These are phyloP conservation scores for Pseudonaja textilis DNA, from an alignment of 2,113 vertebrate genomes.

Conservation along the genomic window DNA sequence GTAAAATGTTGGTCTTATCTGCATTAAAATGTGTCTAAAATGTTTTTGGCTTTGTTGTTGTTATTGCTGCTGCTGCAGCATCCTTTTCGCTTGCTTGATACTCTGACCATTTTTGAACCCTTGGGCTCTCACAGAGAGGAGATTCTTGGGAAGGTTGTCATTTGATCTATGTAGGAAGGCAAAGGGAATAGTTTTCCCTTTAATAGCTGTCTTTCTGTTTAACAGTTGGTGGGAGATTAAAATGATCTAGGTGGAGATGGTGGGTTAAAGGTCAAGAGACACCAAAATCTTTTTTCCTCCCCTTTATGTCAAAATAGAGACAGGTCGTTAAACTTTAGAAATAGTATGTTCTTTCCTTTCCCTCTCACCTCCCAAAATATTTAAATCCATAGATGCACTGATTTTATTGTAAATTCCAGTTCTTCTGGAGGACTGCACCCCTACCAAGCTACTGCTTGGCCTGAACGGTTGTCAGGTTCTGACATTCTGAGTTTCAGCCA, in stretches of 20 bases:
- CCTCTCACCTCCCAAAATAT: conserved; percentile 42
- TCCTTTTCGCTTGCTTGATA: conserved; percentile 66
- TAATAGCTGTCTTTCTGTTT: conserved; percentile 80
- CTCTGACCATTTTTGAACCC: conserved; percentile 76
- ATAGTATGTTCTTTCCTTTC: conserved; percentile 41
- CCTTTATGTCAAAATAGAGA: conserved; percentile 69
- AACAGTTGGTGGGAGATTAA: conserved; percentile 91
- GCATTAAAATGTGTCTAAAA: conserved; percentile 63
- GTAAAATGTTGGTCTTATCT: conserved; percentile 12
- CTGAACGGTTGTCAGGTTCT: conserved; percentile 84
- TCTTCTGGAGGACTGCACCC: conserved; percentile 79
- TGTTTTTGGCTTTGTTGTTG: conserved; percentile 33
- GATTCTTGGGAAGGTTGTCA: conserved; percentile 72
- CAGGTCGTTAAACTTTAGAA: conserved; percentile 57
- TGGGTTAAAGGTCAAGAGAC: conserved; percentile 78
- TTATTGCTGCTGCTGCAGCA: conserved; percentile 23
- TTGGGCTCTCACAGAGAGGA: conserved; percentile 75
- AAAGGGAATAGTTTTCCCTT: conserved; percentile 74
- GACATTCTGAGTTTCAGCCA: conserved; percentile 87
- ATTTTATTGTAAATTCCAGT: conserved; percentile 71
- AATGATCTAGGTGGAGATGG: conserved; percentile 78
- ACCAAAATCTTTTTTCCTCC: conserved; percentile 70
- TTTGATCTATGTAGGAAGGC: conserved; percentile 73
- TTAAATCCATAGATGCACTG: conserved; percentile 57
- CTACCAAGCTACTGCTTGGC: conserved; percentile 81